A percentile compares a stretch with the other conserved stretches of the same genome.
Evolutionary conservation across 2,888 invertebrate species (phyloP).

Genomic region (Fabriciana adippe): DNA sequence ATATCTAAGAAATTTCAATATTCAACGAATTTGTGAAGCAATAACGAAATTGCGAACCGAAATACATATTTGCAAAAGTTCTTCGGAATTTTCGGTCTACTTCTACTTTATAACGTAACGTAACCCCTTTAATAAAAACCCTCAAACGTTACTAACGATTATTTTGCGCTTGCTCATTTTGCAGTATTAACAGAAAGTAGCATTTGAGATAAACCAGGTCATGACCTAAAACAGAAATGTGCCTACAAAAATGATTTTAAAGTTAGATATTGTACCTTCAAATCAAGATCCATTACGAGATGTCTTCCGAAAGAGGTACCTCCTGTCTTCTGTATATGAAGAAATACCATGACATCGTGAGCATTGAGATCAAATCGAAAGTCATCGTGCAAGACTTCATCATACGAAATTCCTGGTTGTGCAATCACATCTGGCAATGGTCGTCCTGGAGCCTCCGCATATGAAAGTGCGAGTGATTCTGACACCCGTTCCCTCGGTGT

Average conservation of each 20-base stretch:
- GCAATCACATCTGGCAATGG: conserved; percentile 79
- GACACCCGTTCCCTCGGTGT: conserved; percentile 85
- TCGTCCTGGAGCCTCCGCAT: conserved; percentile 78
- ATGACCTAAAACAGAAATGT: background rate
- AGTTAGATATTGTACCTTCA: conserved; percentile 74
- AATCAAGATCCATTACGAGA: conserved; percentile 96
- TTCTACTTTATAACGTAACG: background rate
- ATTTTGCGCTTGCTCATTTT: background rate
- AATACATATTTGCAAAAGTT: background rate
- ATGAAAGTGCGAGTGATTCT: conserved; percentile 75
- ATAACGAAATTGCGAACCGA: background rate
- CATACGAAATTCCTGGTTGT: conserved; percentile 89
- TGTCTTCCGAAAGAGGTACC: conserved; percentile 99
- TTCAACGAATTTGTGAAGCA: background rate
- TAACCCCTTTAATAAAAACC: background rate
- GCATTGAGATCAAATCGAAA: conserved; percentile 95
- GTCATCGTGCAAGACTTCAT: conserved; percentile 92
- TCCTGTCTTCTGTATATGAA: conserved; percentile 99
- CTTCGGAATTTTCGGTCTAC: background rate
- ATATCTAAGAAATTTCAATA: no score
- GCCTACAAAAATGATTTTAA: background rate
- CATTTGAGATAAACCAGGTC: background rate
- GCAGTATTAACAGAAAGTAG: conserved; percentile 4
- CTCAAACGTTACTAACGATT: background rate
- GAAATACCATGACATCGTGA: conserved; percentile 97